phyloP scores from a whole-genome alignment of 2,888 invertebrate species.

The Epinotia bilunana region DNA sequence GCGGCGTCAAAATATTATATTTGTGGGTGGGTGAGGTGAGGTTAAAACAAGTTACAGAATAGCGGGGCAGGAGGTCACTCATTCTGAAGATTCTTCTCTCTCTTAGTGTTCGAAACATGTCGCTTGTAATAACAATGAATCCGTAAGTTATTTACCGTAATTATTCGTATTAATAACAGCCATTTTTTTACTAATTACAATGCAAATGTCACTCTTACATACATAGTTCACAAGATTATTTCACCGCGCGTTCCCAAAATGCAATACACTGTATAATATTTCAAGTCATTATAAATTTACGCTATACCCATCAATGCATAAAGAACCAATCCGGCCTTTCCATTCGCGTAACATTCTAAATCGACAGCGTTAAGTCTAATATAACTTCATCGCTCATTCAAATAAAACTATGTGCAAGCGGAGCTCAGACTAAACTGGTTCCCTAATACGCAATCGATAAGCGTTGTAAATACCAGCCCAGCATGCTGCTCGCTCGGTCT shows the following conservation, averaged over 20 bases:
- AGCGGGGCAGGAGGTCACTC: too few relatives aligned
- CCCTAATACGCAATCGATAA: not conserved
- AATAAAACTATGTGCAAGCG: not conserved
- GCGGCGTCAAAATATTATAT: too few relatives aligned
- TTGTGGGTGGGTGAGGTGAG: too few relatives aligned
- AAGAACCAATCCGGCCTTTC: not conserved
- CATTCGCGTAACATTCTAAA: not conserved
- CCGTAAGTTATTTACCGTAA: too few relatives aligned
- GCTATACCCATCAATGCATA: constrained; percentile 20
- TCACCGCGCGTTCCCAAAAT: not conserved
- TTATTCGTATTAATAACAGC: too few relatives aligned
- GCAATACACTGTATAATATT: constrained; percentile 1
- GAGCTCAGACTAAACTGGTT: not conserved
- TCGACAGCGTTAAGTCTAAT: not conserved
- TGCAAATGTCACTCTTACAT: not conserved
- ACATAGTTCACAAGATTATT: not conserved
- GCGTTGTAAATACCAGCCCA: constrained; percentile 4
- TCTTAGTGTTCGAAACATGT: too few relatives aligned
- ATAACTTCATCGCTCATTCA: not conserved
- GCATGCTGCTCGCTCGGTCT: constrained; percentile 17
- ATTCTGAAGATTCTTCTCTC: too few relatives aligned
- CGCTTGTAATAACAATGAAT: too few relatives aligned
- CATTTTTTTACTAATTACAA: not conserved
- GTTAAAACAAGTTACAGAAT: too few relatives aligned
- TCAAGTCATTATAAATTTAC: constrained; percentile 16